Percentiles rank a stretch among this genome's conserved stretches.
These are phyloP conservation scores for Leuciscus waleckii DNA, from an alignment of 2,797 vertebrate genomes.

Conservation along the genomic window DNA sequence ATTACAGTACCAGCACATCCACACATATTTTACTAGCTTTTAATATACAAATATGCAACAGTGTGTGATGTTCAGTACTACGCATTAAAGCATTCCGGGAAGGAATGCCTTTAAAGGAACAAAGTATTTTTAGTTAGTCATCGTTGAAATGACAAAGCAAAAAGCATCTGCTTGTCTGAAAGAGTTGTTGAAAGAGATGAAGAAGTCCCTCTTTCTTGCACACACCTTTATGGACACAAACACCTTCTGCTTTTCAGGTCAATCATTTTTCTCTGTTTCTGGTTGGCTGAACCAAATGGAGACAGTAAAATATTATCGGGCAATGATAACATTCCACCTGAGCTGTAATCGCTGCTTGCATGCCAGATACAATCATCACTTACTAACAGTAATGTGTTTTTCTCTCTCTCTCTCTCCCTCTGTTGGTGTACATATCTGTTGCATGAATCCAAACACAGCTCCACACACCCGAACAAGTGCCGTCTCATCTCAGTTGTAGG, in stretches of 20 bases:
- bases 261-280: slow-evolving; percentile 60
- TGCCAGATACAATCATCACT: slow-evolving; percentile 61
- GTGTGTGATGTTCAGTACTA: not conserved
- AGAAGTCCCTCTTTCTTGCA: slow-evolving; percentile 42
- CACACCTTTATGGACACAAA: not conserved
- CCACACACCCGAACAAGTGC: not conserved
- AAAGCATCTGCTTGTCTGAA: not conserved
- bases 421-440: slow-evolving; percentile 1
- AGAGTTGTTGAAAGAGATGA: not conserved
- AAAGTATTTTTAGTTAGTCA: not conserved
- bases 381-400: slow-evolving; percentile 14
- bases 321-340: slow-evolving; percentile 75
- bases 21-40: not conserved
- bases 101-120: not conserved
- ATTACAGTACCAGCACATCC: not conserved
- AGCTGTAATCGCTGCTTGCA: slow-evolving; percentile 66
- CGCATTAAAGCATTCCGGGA: not conserved
- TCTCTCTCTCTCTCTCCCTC: slow-evolving; percentile 8
- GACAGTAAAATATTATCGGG: slow-evolving; percentile 71
- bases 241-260: slow-evolving; percentile 39
- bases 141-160: not conserved
- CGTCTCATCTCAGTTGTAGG: not conserved
- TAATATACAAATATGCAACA: not conserved
- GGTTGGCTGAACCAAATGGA: slow-evolving; percentile 70
- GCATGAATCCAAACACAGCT: slow-evolving; percentile 31